Base-by-base conservation (phyloP, 2,888 invertebrate species). In the Pterobdella sp. region DNA sequence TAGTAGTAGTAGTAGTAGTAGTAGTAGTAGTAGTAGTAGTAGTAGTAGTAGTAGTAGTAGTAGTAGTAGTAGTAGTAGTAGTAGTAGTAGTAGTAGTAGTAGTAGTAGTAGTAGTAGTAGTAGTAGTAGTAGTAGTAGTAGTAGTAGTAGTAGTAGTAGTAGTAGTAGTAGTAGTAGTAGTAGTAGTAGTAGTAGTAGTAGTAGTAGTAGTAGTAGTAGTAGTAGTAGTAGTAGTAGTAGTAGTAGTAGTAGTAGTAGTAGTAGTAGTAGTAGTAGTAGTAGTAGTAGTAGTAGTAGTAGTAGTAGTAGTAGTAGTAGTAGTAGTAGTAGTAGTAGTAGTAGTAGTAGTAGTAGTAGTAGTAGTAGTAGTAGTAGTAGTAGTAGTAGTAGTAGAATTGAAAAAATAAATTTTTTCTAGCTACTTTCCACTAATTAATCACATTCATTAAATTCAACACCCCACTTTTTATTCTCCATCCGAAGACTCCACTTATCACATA, bases 331-430 rank as follows among this genome's bases (percentile, higher is more conserved):
- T 49, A 49, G 52, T 49, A 49, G 52, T 49, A 49, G 52, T 49
- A 49, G 52, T 49, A 49, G 52, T 49, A 49, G 52, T 49, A 49
- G 52, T 49, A 49, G 52, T 49, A 49, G 52, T 49, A 49, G 52
- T 49, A 49, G 52, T 49, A 49, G 52, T 49, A 49, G 52, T 49
- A 49, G 52, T 49, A 49, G 52, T 49, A 49, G 52, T 49, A 49
- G 52, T 49, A 49, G 52, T 49, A 49, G 52, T 49, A 49, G 52
- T 49, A 49, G 52, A n/a, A n/a, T n/a, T n/a, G n/a, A n/a, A n/a
- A n/a, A n/a, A n/a, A n/a, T n/a, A n/a, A n/a, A n/a, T n/a, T n/a
- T n/a, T n/a, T n/a, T n/a, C n/a, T n/a, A n/a, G n/a, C n/a, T n/a
- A n/a, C n/a, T n/a, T n/a, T n/a, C n/a, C n/a, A n/a, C n/a, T n/a